Percentiles rank a stretch among this genome's conserved stretches.
These are phyloP conservation scores for Junonia oenone DNA, from an alignment of 2,888 invertebrate species.

Conservation along the genomic window DNA sequence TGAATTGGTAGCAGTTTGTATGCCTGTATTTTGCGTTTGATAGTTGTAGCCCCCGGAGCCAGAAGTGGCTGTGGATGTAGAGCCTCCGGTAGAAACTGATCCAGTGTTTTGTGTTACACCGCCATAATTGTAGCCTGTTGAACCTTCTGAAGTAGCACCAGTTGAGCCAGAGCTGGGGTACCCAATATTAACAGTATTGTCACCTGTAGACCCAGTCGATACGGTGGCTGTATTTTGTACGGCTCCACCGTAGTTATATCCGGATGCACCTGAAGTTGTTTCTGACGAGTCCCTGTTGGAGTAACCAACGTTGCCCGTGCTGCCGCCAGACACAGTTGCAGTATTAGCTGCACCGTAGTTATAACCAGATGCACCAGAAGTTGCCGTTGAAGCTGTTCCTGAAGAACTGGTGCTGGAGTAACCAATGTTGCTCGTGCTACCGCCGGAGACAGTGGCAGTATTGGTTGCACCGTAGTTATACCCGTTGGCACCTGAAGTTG, in stretches of 20 bases:
- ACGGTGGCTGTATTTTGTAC: constrained; percentile 6
- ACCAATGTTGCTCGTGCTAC: not conserved
- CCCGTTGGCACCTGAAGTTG: too few relatives aligned
- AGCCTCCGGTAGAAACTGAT: constrained; percentile 2
- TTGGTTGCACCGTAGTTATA: constrained; percentile 28
- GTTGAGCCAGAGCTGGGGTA: not conserved
- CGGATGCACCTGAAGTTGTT: not conserved
- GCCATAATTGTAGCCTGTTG: not conserved
- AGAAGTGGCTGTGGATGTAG: constrained; percentile 21
- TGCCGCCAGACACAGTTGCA: constrained; percentile 1
- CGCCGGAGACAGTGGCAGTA: constrained; percentile 3
- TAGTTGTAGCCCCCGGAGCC: constrained; percentile 35
- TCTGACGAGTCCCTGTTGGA: constrained; percentile 5
- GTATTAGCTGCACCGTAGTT: constrained; percentile 21
- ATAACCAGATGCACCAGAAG: constrained; percentile 5
- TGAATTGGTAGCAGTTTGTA: too few relatives aligned
- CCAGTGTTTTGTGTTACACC: constrained; percentile 1
- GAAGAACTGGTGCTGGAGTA: constrained; percentile 9
- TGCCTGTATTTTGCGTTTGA: constrained; percentile 27
- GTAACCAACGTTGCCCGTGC: not conserved
- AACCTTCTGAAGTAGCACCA: not conserved
- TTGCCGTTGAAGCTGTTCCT: not conserved
- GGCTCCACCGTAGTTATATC: constrained; percentile 21
- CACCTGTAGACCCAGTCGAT: not conserved
- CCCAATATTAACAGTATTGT: not conserved